Evolutionary conservation across 2,888 invertebrate genomes (phyloP), one percentile per base, ranked within the genome.

Genomic region (Alcis repandata): DNA sequence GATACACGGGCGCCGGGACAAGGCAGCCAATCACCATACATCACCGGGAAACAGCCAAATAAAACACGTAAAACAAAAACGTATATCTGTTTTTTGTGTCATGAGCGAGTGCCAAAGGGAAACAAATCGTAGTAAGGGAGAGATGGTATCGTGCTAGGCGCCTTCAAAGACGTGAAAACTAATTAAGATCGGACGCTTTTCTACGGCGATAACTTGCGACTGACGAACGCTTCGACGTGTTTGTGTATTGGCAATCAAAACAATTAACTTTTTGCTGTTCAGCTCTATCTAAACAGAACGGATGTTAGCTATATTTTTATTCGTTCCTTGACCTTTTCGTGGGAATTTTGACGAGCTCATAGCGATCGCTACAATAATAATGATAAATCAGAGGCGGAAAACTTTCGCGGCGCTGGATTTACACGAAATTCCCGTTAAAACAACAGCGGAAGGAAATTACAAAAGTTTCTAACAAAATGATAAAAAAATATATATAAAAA

Each of bases 171-270:
- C 87, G 90, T 91, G 91, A 92, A 91, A 93, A 92, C 91, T 93
- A 93, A 93, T 93, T 93, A 93, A 92, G 93, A 93, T 93, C 92
- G 88, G 87, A 82, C 84, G 90, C 88, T 92, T 92, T 92, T 90
- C 92, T 90, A 88, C 82, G 85, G 86, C 90, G 93, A 93, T 93
- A 93, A 91, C 87, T 91, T 82, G 84, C 82, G 77, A 74, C 84
- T 83, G 89, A 88, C 89, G 84, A 88, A 86, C 86, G 84, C 79
- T 79, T 85, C 83, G 87, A 85, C 87, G 84, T 88, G 87, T 90
- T 88, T 89, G 86, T 90, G 87, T 90, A 90, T 89, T 89, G 87
- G 89, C 91, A 88, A 90, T 91, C 91, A 90, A 93, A 93, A 92
- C 92, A 92, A 92, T 92, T 91, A 91, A 91, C 88, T 92, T 92